Base-by-base conservation (phyloP, 2,797 vertebrate species). In the Sebastes trivittatus region DNA sequence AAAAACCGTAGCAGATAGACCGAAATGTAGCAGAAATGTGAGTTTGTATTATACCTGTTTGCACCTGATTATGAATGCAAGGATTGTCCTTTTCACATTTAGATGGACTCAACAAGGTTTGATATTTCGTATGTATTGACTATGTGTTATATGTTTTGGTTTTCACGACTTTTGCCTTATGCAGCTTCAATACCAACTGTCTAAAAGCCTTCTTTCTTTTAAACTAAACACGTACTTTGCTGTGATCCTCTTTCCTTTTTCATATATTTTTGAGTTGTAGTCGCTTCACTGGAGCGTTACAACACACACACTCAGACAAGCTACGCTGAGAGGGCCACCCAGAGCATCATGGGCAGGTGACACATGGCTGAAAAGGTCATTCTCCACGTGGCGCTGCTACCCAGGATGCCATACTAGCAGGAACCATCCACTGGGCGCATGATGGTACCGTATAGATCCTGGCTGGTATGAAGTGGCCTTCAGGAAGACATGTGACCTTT, bases 361-460 rank as follows among this genome's bases (percentile, higher is more conserved):
- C 92, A 91, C 89, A 78, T 88, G 88, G 79, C 86, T 77, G 85
- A 84, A 93, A 93, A 94, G 93, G 92, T 93, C 87, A 77, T 34
- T 75, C 90, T 85, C 84, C 86, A 87, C 13, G 49, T 79, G 91
- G 82, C 16, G 42, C 42, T 5, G 81, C 87, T 59, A 59, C 77
- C 84, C 85, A 72, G 83, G 83, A 86, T 80, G 30, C 81, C 61
- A 29, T 65, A 59, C 63, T 54, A 13, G 34, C 87, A 83, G 83
- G 80, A 88, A 62, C 34, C 62, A 76, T 91, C 87, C 70, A 70
- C 67, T 29, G 74, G 63, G 67, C 2, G 42, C 78, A 42, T 9
- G 46, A 83, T 49, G 76, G 75, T 82, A 23, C 58, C 16, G 38
- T 32, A 79, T 81, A 59, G 84, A 87, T 87, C 62, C 73, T 36